Evolutionary conservation across 1,140 invertebrate species (phyloP), one percentile per base, ranked within the genome.

Genomic region (Prorops nasuta): DNA sequence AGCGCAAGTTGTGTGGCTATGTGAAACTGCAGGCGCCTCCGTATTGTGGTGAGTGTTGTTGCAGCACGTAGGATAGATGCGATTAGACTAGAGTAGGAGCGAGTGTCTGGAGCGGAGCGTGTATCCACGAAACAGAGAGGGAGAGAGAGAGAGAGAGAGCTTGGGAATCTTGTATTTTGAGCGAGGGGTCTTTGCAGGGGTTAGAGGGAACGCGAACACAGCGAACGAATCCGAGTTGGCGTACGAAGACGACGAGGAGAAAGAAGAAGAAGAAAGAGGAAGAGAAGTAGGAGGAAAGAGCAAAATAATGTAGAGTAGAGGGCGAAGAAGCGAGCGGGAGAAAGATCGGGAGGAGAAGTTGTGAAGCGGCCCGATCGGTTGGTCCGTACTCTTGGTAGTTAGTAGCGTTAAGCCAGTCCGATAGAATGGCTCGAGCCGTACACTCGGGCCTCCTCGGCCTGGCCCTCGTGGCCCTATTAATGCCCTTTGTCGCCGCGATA

Each of bases 351-450:
- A n/a, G n/a, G 24, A 28, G 51, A 56, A 44, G 44, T 12, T 18
- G 31, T 31, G 42, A 36, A 22, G 51, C 20, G 14, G 21, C 16
- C 15, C 38, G 32, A 28, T 14, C 24, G 24, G 34, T 21, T 46
- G 35, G 20, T 31, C 37, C 32, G 46, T 38, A 51, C 24, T n/a
- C n/a, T n/a, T 43, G 52, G 59, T 49, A 49, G 56, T 61, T 66
- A 74, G 71, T 76, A 63, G 64, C 66, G 65, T 60, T 61, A 63
- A 63, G 58, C 64, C 68, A 67, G 56, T 60, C 58, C 44, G 56
- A 62, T 60, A 76, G 63, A 62, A 76, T 76, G 73, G 67, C 64
- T 64, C 66, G 64, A 60, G 52, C 41, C 51, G 60, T 46, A 50
- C 51, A 52, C 56, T 58, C 34, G 57, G 38, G 52, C 32, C 53